Conservation (phyloP, 2,888 invertebrate genomes). For the Drosophila neotestacea region DNA sequence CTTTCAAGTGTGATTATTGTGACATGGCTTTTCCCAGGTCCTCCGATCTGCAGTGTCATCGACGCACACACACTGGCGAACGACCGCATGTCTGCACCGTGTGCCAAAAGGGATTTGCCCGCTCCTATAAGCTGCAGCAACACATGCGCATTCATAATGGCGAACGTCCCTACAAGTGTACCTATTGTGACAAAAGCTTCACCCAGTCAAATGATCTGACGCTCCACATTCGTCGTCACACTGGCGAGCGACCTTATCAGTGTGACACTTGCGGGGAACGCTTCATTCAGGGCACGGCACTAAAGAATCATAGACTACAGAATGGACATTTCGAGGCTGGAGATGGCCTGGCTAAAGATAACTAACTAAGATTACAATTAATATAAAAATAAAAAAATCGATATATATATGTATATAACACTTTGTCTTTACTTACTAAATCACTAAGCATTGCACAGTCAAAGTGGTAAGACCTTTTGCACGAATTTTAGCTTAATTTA, state of each 20-base stretch:
- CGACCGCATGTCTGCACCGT: conserved; percentile 86
- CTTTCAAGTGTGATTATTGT: conserved; percentile 88
- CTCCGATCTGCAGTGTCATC: conserved; percentile 88
- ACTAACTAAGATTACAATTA: not conserved
- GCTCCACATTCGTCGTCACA: conserved; percentile 89
- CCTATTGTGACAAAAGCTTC: conserved; percentile 86
- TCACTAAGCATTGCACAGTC: too few relatives aligned
- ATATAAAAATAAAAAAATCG: not conserved
- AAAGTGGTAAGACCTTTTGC: too few relatives aligned
- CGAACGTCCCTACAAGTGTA: conserved; percentile 87
- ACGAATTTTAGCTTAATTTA: too few relatives aligned
- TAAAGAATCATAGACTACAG: conserved; percentile 87
- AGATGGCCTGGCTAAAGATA: conserved; percentile 27
- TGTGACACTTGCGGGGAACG: conserved; percentile 90
- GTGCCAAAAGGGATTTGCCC: conserved; percentile 86
- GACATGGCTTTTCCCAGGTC: conserved; percentile 88
- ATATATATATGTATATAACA: not conserved
- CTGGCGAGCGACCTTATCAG: conserved; percentile 89
- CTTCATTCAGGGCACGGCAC: conserved; percentile 89
- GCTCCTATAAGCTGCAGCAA: conserved; percentile 88
- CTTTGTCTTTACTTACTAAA: too few relatives aligned
- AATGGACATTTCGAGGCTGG: conserved; percentile 60
- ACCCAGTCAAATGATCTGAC: conserved; percentile 91
- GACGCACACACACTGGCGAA: conserved; percentile 88
- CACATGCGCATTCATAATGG: conserved; percentile 88